Evolutionary conservation across 2,113 vertebrate genomes (phyloP).

Genomic region (Periophthalmodon schlosseri): DNA sequence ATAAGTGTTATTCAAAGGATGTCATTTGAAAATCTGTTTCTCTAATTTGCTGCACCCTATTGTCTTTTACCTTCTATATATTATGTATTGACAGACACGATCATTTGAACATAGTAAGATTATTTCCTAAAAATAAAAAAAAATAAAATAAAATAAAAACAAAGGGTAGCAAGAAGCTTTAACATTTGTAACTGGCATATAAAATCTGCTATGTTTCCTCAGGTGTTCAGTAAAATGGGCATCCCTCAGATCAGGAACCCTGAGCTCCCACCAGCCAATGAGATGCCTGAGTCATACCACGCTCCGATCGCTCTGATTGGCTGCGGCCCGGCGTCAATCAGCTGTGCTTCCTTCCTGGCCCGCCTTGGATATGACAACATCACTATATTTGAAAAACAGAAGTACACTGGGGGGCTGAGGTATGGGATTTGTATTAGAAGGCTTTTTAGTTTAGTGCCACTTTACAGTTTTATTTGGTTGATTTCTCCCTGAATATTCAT

Average conservation of each 20-base stretch:
- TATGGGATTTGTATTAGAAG: slow-evolving; percentile 19
- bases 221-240: slow-evolving; percentile 73
- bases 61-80: neutral
- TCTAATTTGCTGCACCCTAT: neutral
- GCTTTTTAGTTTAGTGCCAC: neutral
- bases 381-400: slow-evolving; percentile 70
- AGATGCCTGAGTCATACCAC: slow-evolving; percentile 66
- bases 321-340: slow-evolving; percentile 70
- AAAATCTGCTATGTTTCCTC: neutral
- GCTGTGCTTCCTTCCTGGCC: slow-evolving; percentile 72
- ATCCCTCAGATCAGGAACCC: slow-evolving; percentile 69
- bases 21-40: neutral
- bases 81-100: neutral
- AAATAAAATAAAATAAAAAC: no score
- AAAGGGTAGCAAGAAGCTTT: neutral
- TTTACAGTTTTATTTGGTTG: neutral
- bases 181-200: neutral
- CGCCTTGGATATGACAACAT: slow-evolving; percentile 71
- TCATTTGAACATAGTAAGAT: neutral
- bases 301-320: slow-evolving; percentile 68
- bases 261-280: slow-evolving; percentile 58
- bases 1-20: neutral
- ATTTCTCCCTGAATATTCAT: neutral
- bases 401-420: slow-evolving; percentile 71
- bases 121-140: no score